Evolutionary conservation across 2,888 invertebrate genomes (phyloP).

Genomic region (Masnerella sp.): DNA sequence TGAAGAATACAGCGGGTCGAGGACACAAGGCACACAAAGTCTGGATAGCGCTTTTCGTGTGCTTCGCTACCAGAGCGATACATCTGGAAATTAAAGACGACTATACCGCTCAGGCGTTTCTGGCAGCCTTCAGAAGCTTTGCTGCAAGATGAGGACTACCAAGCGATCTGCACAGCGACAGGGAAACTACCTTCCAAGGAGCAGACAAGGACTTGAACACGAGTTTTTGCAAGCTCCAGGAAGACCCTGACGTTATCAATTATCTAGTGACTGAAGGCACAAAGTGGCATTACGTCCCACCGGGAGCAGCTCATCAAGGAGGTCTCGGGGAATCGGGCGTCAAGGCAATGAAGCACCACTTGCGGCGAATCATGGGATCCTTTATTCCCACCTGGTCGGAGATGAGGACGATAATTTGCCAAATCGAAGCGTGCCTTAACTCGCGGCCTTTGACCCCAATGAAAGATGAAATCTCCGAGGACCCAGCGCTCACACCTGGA

Average conservation of each 20-base stretch:
- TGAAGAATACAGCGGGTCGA: neutral
- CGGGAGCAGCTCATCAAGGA: neutral
- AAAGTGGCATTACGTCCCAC: neutral
- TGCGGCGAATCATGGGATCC: neutral
- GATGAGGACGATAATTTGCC: neutral
- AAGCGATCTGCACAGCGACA: neutral
- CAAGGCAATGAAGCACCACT: neutral
- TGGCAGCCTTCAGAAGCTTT: slow-evolving; percentile 6
- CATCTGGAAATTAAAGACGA: slow-evolving; percentile 25
- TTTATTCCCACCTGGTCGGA: neutral
- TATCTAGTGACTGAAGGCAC: neutral
- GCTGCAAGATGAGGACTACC: neutral
- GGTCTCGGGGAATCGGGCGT: slow-evolving; percentile 2
- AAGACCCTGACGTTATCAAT: neutral
- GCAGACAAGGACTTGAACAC: neutral
- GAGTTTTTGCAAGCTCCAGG: too few relatives aligned
- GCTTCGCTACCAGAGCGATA: slow-evolving; percentile 21
- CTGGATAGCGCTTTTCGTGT: slow-evolving; percentile 32
- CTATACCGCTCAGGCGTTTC: slow-evolving; percentile 7
- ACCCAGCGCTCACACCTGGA: neutral
- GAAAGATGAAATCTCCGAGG: neutral
- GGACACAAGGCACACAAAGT: slow-evolving; percentile 19
- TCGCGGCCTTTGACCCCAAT: neutral
- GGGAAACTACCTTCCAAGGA: neutral
- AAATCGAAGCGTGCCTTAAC: neutral